Evolutionary conservation across 1,140 invertebrate species (phyloP), one percentile per base, ranked within the genome.

Genomic region (Lycorma delicatula): DNA sequence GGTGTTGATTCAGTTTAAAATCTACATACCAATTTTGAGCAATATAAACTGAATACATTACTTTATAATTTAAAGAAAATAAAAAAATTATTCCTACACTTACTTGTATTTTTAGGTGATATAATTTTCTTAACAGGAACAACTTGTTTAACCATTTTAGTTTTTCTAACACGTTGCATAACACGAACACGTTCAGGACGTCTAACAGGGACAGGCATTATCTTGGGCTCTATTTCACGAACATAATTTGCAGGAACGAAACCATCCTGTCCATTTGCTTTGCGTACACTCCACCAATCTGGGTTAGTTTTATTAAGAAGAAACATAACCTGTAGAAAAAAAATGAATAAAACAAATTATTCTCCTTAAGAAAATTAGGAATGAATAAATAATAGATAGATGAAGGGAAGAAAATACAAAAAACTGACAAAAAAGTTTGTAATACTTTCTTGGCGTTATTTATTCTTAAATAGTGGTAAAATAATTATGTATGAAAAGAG

Each of bases 221-320:
- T 80, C 66, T 93, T 87, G 0, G 91, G 89, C 62, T 94, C 93
- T 44, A 97, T 84, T 73, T 97, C 92, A 25, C 86, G 82, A 0
- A 98, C 92, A 73, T 98, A 98, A 73, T 97, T 98, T 0, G 94
- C 93, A 0, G 97, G 97, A 1, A 97, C 94, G 74, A 97, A 99
- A 11, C 96, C 96, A 67, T 98, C 94, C 0, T 83, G 81, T 0
- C 93, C 89, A 67, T 93, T 91, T 0, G 82, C 80, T 75, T 95
- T 97, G 12, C 93, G 77, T 3, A 98, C 89, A 65, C 90, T 92
- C 97, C 97, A 99, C 96, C 97, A 99, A 72, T 99, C 97, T 1
- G 85, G 81, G 72, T 98, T 98, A 1, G 92, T 97, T 75, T 96
- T 95, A 66, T 88, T 92, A 46, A 98, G 77, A 1, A 99, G 75